Base-by-base conservation (phyloP, 2,888 invertebrate genomes). In the Leptopilina myrica region DNA sequence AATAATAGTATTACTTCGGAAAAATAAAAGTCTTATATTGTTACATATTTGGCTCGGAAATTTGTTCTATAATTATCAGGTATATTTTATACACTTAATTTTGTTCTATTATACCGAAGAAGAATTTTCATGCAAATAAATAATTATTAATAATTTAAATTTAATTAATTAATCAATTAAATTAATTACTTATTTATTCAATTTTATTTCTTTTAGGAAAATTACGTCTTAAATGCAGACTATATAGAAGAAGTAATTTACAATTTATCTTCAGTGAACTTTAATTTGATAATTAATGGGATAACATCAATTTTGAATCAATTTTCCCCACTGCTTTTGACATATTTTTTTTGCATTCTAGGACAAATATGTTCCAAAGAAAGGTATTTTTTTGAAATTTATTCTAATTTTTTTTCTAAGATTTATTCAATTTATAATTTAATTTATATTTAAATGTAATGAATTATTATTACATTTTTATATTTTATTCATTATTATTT, bases 261-360 rank as follows among this genome's bases (percentile, higher is more conserved):
- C 95, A 96, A 62, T 94, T 97, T 8, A 98, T 98, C 4, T 99
- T 97, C 92, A 94, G 96, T 77, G 98, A 98, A 0, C 93, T 98
- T 81, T 93, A 94, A 65, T 93, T 94, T 84, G 98, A 97, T 92
- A 93, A 95, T 88, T 95, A 96, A 2, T 56, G 95, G 95, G n/a
- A 84, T 94, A 2, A 94, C 97, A 85, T 94, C 98, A 89, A 93
- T 95, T 49, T 92, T 95, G 69, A 96, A 97, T 91, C 97, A 97
- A 0, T 98, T 96, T 92, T 94, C 95, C 56, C 95, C 95, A 59
- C 95, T 95, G 14, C 92, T 97, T 79, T 92, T 97, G 79, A 94
- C 96, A 84, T 93, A 95, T 84, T 91, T 95, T 75, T 88, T 93
- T 69, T 91, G 94, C 7, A 92, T 94, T 86, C 92, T 92, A 67